Percentiles rank a stretch among this genome's conserved stretches.
phyloP scores from a whole-genome alignment of 2,113 vertebrate genomes.

The Bettongia penicillata region DNA sequence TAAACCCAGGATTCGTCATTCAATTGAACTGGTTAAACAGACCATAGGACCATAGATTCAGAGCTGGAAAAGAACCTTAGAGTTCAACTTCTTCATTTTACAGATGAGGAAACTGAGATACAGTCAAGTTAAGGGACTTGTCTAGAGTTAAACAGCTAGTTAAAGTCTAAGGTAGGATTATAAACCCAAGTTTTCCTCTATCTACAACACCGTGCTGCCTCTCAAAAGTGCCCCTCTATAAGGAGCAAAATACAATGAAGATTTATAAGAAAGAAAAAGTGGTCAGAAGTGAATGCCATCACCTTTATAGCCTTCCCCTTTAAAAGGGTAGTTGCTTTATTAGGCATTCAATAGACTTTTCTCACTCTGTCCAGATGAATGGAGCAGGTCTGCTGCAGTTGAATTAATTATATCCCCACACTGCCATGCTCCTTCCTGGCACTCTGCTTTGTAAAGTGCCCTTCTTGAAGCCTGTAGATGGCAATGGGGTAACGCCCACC shows the following conservation, averaged over 20 bases:
- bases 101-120: background rate
- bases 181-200: background rate
- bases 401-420: slow-evolving; percentile 33
- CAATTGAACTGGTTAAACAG: background rate
- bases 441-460: background rate
- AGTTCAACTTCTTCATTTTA: background rate
- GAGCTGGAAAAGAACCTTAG: background rate
- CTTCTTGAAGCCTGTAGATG: background rate
- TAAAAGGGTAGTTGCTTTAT: slow-evolving; percentile 14
- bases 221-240: background rate
- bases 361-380: slow-evolving; percentile 42
- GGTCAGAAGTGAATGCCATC: background rate
- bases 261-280: background rate
- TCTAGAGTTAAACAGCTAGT: background rate
- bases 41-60: background rate
- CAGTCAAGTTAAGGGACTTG: background rate
- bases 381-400: background rate
- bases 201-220: background rate
- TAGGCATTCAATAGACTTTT: background rate
- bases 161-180: background rate
- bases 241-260: background rate
- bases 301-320: background rate
- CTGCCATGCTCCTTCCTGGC: slow-evolving; percentile 17
- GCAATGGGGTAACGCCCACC: slow-evolving; percentile 32
- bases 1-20: background rate